Base-by-base conservation (phyloP, 2,888 invertebrate species). In the Argyra leucocephala region DNA sequence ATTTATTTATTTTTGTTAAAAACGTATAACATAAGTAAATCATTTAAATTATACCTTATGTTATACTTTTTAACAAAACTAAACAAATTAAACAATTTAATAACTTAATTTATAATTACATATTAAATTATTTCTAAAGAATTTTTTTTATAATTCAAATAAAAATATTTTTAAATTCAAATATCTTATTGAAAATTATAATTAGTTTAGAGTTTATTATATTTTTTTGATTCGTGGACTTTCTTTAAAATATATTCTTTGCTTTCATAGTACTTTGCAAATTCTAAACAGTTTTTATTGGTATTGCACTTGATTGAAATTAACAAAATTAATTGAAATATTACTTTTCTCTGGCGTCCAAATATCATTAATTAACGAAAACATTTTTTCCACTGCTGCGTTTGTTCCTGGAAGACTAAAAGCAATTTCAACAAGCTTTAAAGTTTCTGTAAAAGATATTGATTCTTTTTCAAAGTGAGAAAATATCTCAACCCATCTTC, bases 401-500 rank as follows among this genome's bases (percentile, higher is more conserved):
- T 66, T 64, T 26, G 63, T 66, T 4, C 59, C 59, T n/a, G 59
- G 59, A n/a, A 59, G 59, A 59, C 59, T 59, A 59, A 59, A 59
- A 22, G 59, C 59, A 22, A 59, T 59, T 59, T 59, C 10, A 59
- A 59, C 22, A 22, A 59, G 21, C 22, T 59, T 59, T 22, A 59
- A 22, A 59, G 59, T 59, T 59, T 66, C 66, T 64, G 62, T 63
- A 60, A 66, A 61, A 23, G 61, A 66, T 63, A 65, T 65, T 61
- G 66, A 66, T 64, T 64, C 61, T 57, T 63, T 64, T 66, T 66
- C 64, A 66, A 64, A 66, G 59, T 64, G 64, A 60, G 60, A 64
- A 66, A 64, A 66, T 64, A 64, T 66, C 24, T 65, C 61, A 63
- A 65, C 60, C 67, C 67, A 64, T 65, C 63, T 65, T 65, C 65